Evolutionary conservation across 2,113 vertebrate species (phyloP), one percentile per base, ranked within the genome.

Genomic region (Rutilus rutilus): DNA sequence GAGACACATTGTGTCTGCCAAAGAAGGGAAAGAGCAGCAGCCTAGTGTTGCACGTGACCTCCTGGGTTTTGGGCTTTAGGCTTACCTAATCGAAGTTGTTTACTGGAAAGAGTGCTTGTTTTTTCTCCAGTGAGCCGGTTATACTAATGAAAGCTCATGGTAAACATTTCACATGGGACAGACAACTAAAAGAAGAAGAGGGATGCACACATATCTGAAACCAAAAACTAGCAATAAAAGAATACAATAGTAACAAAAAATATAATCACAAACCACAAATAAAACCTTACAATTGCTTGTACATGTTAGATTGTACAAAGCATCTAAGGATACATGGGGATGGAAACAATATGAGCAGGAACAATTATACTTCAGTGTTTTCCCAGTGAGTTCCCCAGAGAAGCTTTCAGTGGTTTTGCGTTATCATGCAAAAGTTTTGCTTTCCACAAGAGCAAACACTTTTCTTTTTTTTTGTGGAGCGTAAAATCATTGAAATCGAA

Each of bases 81-180:
- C 25, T 47, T 15, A 7, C 36, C 2, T 60, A 60, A 85, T 80
- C 39, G 0, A 30, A 78, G 2, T 50, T 78, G 30, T 60, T 80
- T 86, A 17, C 52, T 86, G 64, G 47, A 86, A 86, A 69, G 50
- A 57, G 12, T 65, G 45, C 71, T 42, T 25, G 5, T 27, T 84
- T 45, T 84, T 33, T 60, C 74, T 50, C 57, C 30, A 59, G 27
- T 7, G 21, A 84, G 11, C 45, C 6, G 47, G 52, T 2, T 30
- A 57, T n/a, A 62, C 42, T 52, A 3, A 2, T 15, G 27, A 57
- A 30, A 85, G 62, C 64, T 11, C 47, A 59, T 42, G 62, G 17
- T 47, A 30, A 27, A 7, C 7, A 9, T 23, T 9, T 86, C 74
- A 39, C 30, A 47, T 57, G 65, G 33, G 33, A 85, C 11, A 47